A percentile compares a stretch with the other conserved stretches of the same genome.
Evolutionary conservation across 2,888 invertebrate species (phyloP).

Genomic region (Acleris literana): DNA sequence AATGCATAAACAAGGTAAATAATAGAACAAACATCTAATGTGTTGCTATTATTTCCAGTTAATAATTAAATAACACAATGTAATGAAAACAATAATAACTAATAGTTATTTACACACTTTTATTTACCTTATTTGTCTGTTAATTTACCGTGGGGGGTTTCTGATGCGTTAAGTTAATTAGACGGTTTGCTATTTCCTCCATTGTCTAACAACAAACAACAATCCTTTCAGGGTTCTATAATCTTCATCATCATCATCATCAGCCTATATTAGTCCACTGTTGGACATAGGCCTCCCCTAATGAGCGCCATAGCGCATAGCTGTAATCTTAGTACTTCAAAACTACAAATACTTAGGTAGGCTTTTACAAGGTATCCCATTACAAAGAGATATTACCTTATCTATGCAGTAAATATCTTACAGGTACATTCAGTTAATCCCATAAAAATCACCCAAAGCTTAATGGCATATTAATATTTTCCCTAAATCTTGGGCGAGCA

Average conservation of each 20-base stretch:
- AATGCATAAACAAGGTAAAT: too few relatives aligned
- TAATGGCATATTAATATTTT: constrained; percentile 25
- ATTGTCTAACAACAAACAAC: background rate
- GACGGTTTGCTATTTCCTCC: background rate
- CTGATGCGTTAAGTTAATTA: background rate
- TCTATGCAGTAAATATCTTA: background rate
- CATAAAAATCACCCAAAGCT: constrained; percentile 17
- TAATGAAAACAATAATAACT: background rate
- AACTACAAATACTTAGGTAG: too few relatives aligned
- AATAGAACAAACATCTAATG: too few relatives aligned
- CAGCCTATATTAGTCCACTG: too few relatives aligned
- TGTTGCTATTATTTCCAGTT: too few relatives aligned
- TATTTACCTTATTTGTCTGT: constrained; percentile 27
- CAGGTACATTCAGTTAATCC: background rate
- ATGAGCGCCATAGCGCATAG: too few relatives aligned
- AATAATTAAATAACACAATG: too few relatives aligned
- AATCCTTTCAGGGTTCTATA: background rate
- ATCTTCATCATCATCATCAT: too few relatives aligned
- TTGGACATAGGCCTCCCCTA: too few relatives aligned
- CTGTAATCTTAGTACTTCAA: too few relatives aligned
- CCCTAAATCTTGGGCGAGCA: constrained; percentile 8
- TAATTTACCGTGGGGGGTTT: background rate
- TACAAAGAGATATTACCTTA: background rate
- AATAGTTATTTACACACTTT: background rate
- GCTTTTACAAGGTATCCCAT: background rate